Evolutionary conservation across 2,888 invertebrate species (phyloP).

Genomic region (Macaria notata): DNA sequence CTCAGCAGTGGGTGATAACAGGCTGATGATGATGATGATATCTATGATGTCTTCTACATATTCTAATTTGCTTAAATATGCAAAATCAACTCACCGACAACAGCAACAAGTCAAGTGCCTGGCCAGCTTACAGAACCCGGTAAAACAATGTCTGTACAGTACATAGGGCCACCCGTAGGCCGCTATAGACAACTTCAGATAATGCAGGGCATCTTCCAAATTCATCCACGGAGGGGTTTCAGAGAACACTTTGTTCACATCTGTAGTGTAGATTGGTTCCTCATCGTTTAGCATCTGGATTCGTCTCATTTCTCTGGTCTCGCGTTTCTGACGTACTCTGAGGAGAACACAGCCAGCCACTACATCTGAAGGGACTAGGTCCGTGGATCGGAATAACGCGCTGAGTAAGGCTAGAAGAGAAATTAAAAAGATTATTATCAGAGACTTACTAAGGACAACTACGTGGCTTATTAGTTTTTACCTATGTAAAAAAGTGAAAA

Average conservation of each 20-base stretch:
- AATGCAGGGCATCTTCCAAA: constrained; percentile 88
- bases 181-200: constrained; percentile 90
- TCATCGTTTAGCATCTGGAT: constrained; percentile 85
- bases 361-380: constrained; percentile 94
- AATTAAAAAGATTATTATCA: background rate
- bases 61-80: background rate
- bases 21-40: too few relatives aligned
- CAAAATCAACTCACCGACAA: constrained; percentile 77
- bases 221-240: constrained; percentile 91
- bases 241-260: constrained; percentile 83
- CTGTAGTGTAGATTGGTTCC: constrained; percentile 85
- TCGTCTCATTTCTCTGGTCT: constrained; percentile 86
- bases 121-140: constrained; percentile 88
- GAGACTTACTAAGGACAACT: too few relatives aligned
- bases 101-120: constrained; percentile 88
- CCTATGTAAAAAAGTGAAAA: too few relatives aligned
- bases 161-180: constrained; percentile 95
- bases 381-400: constrained; percentile 91
- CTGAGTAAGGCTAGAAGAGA: constrained; percentile 85
- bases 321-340: constrained; percentile 88
- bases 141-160: constrained; percentile 88
- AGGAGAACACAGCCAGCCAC: constrained; percentile 94
- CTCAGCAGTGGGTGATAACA: too few relatives aligned
- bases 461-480: too few relatives aligned
- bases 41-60: background rate